Evolutionary conservation across 2,113 vertebrate species (phyloP), one percentile per base, ranked within the genome.

Genomic region (Taxidea taxus): DNA sequence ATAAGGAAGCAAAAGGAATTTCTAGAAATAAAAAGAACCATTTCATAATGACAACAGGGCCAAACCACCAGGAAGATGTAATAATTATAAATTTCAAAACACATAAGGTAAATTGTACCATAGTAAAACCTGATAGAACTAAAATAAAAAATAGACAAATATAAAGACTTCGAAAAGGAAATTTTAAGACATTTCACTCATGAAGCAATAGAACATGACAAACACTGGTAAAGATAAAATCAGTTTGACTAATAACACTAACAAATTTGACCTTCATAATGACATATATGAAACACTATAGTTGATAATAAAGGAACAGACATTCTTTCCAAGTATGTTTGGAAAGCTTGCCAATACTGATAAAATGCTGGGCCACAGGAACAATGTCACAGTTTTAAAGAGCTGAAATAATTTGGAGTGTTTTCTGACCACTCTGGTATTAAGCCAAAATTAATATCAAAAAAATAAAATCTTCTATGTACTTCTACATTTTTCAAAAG

Each of bases 41-140:
- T 25, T 64, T 62, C 29, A 49, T 74, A 74, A 87, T 66, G 44
- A 87, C 34, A 75, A 87, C 44, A 82, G 6, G 87, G 27, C 51
- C 37, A 64, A 72, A 37, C 20, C 39, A 68, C 25, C 21, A 51
- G 64, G 58, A 97, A 95, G 7, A 54, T 51, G 27, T 60, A 75
- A 68, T 72, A 42, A 77, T 44, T 92, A 18, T 87, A 47, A 83
- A 70, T 39, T 94, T 95, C 39, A 95, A 94, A 91, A 91, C 34
- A 91, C 9, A 1, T 42, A 20, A 68, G 84, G 44, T 7, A 49
- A 77, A 91, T 42, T 64, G 4, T 42, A n/a, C 39, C 18, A 51
- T 3, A 66, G 34, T 34, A 94, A 92, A 92, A 80, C 51, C 25
- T 85, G 12, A 37, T 23, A 92, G 47, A 86, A 75, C 4, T 74